Conservation (phyloP, 2,113 vertebrate genomes). For the Pseudopipra pipra region DNA sequence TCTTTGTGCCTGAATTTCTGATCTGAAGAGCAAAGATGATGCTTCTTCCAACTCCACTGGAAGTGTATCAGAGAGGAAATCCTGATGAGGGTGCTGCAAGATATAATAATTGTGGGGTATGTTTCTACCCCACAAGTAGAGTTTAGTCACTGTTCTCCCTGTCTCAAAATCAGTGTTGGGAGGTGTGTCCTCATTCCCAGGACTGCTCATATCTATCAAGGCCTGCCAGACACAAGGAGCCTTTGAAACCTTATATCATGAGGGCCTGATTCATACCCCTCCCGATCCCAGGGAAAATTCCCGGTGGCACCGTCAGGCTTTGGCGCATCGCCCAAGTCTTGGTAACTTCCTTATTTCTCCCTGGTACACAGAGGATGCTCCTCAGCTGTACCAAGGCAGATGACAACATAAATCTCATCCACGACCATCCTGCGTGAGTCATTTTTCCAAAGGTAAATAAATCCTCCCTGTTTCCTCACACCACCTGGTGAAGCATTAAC, state of each 20-base stretch:
- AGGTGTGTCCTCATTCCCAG: background rate
- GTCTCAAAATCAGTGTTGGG: background rate
- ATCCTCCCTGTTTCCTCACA: background rate
- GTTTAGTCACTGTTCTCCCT: background rate
- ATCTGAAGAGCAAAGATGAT: background rate
- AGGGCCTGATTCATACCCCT: background rate
- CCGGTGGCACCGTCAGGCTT: background rate
- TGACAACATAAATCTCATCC: background rate
- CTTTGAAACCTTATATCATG: background rate
- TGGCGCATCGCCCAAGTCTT: background rate
- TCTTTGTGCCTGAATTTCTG: background rate
- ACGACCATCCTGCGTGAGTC: background rate
- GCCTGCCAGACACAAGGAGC: rapidly evolving
- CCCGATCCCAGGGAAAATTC: background rate
- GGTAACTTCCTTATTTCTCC: background rate
- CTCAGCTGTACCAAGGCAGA: background rate
- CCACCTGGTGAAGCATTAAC: background rate
- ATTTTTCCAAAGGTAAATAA: conserved; percentile 6
- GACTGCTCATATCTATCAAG: rapidly evolving
- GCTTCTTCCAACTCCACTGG: background rate
- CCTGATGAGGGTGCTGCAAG: background rate
- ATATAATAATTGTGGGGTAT: rapidly evolving
- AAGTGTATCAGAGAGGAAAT: rapidly evolving
- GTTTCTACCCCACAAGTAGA: background rate
- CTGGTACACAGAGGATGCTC: background rate